phyloP scores from a whole-genome alignment of 2,113 vertebrate genomes.

The Toxostoma redivivum region DNA sequence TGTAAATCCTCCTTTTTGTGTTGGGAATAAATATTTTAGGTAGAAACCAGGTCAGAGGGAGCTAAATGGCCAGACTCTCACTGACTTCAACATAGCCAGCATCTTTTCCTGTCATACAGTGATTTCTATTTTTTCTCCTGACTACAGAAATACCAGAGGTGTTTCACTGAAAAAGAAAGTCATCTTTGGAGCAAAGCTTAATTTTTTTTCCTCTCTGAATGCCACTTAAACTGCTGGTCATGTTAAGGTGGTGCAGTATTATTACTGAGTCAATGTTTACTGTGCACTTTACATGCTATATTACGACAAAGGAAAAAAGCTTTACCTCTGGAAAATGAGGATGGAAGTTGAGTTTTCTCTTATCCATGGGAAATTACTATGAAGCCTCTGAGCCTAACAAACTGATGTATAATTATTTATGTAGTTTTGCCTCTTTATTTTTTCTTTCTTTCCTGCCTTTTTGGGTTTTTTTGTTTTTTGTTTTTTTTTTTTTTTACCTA shows the following conservation, averaged over 20 bases:
- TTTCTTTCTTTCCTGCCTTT: not conserved
- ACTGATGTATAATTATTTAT: not conserved
- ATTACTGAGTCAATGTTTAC: not conserved
- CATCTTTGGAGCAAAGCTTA: not conserved
- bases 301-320: not conserved
- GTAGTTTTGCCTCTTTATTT: not conserved
- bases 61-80: not conserved
- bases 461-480: not conserved
- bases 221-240: not conserved
- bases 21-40: slow-evolving; percentile 14
- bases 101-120: not conserved
- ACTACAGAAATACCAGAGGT: not conserved
- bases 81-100: not conserved
- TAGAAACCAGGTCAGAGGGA: not conserved
- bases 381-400: not conserved
- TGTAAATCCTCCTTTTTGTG: slow-evolving; percentile 38
- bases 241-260: not conserved
- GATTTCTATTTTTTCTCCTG: not conserved
- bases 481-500: not conserved
- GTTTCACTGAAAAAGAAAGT: not conserved
- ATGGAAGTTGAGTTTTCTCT: not conserved
- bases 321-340: not conserved
- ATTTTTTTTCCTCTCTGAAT: not conserved
- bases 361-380: not conserved
- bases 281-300: fast-evolving